These are phyloP conservation scores for Drosophila sucinea DNA, from an alignment of 1,140 invertebrate species.

Conservation along the genomic window DNA sequence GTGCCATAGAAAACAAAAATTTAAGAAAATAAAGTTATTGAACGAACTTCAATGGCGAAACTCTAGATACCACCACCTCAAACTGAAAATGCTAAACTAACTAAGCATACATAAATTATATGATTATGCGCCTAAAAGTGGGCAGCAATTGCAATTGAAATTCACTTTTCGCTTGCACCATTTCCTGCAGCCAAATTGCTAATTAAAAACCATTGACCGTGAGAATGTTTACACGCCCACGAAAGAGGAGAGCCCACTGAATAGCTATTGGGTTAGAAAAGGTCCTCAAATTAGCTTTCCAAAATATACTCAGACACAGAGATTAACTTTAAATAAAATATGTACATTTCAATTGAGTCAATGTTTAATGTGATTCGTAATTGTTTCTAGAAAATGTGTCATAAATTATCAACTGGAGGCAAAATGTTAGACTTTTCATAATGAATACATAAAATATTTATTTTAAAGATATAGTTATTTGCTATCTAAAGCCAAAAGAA, in stretches of 20 bases:
- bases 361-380: too few relatives aligned
- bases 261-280: background rate
- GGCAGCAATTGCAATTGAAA: constrained; percentile 30
- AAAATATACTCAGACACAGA: background rate
- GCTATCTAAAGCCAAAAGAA: too few relatives aligned
- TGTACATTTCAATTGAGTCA: too few relatives aligned
- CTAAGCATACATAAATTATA: constrained; percentile 18
- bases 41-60: constrained; percentile 25
- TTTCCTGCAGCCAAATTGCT: constrained; percentile 58
- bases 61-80: background rate
- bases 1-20: constrained; percentile 46
- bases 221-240: constrained; percentile 47
- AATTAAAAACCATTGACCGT: constrained; percentile 65
- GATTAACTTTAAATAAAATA: too few relatives aligned
- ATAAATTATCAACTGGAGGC: too few relatives aligned
- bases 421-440: too few relatives aligned
- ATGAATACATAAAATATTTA: too few relatives aligned
- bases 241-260: background rate
- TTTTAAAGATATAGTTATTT: too few relatives aligned
- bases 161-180: constrained; percentile 53
- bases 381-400: too few relatives aligned
- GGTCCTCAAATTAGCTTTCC: background rate
- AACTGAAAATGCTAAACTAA: background rate
- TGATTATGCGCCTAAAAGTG: constrained; percentile 38
- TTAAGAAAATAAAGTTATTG: constrained; percentile 24